phyloP scores from a whole-genome alignment of 2,888 invertebrate genomes.

The Leucophenga maculata region DNA sequence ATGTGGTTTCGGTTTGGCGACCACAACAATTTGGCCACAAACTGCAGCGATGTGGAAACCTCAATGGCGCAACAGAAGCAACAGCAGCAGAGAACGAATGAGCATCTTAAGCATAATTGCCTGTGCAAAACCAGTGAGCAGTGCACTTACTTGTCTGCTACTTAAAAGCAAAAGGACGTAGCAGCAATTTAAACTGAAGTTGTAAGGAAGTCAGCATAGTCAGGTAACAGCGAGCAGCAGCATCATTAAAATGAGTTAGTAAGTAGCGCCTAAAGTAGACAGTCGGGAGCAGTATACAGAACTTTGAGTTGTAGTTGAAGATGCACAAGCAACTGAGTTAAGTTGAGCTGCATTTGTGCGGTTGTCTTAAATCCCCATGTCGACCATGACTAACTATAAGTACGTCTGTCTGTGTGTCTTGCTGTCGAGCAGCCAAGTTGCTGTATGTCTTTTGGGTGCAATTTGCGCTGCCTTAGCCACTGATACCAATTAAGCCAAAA shows the following conservation, averaged over 20 bases:
- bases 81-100: constrained; percentile 36
- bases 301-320: constrained; percentile 8
- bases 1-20: constrained; percentile 33
- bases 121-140: constrained; percentile 35
- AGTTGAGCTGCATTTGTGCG: constrained; percentile 3
- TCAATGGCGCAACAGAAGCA: background rate
- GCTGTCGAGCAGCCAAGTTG: constrained; percentile 21
- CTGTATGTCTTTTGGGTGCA: constrained; percentile 64
- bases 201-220: constrained; percentile 32
- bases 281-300: constrained; percentile 37
- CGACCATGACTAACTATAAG: constrained; percentile 9
- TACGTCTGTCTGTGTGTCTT: background rate
- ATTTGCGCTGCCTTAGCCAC: constrained; percentile 59
- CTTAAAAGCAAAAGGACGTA: constrained; percentile 2
- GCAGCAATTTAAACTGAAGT: background rate
- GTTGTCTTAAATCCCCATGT: constrained; percentile 13
- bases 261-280: constrained; percentile 21
- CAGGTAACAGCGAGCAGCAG: constrained; percentile 32
- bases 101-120: constrained; percentile 66
- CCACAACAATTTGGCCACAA: constrained; percentile 64
- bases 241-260: constrained; percentile 65
- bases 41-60: constrained; percentile 41
- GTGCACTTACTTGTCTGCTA: constrained; percentile 25
- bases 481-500: constrained; percentile 66
- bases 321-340: background rate